phyloP scores from a whole-genome alignment of 1,140 invertebrate genomes.

The Helicoverpa armigera region DNA sequence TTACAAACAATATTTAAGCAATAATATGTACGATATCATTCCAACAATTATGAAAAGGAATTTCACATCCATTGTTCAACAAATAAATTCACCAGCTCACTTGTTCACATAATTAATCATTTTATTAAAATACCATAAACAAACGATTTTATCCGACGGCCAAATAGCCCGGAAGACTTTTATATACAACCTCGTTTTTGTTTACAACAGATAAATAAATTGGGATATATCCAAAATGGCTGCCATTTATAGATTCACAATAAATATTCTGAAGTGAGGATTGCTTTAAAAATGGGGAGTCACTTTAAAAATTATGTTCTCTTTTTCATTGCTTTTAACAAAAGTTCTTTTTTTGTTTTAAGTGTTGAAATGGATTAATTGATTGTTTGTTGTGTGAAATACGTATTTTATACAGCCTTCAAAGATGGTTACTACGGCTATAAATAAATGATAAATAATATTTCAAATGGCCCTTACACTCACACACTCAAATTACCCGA shows the following conservation, averaged over 20 bases:
- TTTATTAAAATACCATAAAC: conserved; percentile 29
- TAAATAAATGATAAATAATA: too few relatives aligned
- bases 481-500: too few relatives aligned
- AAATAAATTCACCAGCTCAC: background rate
- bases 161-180: conserved; percentile 3
- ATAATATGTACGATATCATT: background rate
- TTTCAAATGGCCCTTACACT: too few relatives aligned
- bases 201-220: conserved; percentile 6
- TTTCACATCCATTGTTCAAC: background rate
- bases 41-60: background rate
- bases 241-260: background rate
- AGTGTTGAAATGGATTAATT: too few relatives aligned
- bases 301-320: background rate
- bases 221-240: background rate
- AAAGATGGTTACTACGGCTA: too few relatives aligned
- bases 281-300: background rate
- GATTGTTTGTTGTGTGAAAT: too few relatives aligned
- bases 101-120: conserved; percentile 15
- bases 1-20: too few relatives aligned
- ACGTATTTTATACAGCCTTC: too few relatives aligned
- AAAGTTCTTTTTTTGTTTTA: too few relatives aligned
- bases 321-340: too few relatives aligned
- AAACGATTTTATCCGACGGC: background rate
- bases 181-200: background rate
- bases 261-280: background rate